Percentiles rank a stretch among this genome's conserved stretches.
Conservation (phyloP, 1,140 invertebrate genomes). For the Papilio aristodemus region DNA sequence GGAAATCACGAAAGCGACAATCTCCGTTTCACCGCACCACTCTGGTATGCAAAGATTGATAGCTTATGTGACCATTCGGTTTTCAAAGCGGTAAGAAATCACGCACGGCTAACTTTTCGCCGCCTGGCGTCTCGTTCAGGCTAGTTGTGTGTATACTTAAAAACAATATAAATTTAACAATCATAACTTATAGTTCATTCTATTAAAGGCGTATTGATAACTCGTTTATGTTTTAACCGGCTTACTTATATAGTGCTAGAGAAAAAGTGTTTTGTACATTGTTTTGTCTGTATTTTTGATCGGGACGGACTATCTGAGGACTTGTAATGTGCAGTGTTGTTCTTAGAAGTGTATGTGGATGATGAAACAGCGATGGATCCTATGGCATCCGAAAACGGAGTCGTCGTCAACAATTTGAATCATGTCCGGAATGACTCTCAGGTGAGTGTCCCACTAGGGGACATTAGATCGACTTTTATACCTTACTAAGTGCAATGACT, state of each 20-base stretch:
- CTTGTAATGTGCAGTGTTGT: constrained; percentile 40
- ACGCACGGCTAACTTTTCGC: constrained; percentile 78
- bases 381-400: constrained; percentile 72
- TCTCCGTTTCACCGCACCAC: constrained; percentile 71
- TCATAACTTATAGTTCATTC: not conserved
- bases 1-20: constrained; percentile 41
- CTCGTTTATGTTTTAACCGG: constrained; percentile 1
- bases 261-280: constrained; percentile 26
- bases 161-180: constrained; percentile 21
- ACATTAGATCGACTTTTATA: constrained; percentile 64
- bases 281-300: constrained; percentile 32
- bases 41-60: constrained; percentile 81
- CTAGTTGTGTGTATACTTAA: constrained; percentile 48
- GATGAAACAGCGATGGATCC: constrained; percentile 73
- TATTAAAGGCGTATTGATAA: constrained; percentile 12
- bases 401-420: constrained; percentile 77
- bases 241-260: constrained; percentile 13
- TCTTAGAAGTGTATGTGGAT: constrained; percentile 52
- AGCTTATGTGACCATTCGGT: constrained; percentile 80
- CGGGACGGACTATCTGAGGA: not conserved
- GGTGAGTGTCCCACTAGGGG: constrained; percentile 71
- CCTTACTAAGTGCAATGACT: constrained; percentile 73
- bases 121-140: constrained; percentile 74
- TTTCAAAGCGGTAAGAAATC: constrained; percentile 78
- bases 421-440: constrained; percentile 77